Conservation (phyloP, 2,113 vertebrate genomes). For the Platysternon megacephalum region DNA sequence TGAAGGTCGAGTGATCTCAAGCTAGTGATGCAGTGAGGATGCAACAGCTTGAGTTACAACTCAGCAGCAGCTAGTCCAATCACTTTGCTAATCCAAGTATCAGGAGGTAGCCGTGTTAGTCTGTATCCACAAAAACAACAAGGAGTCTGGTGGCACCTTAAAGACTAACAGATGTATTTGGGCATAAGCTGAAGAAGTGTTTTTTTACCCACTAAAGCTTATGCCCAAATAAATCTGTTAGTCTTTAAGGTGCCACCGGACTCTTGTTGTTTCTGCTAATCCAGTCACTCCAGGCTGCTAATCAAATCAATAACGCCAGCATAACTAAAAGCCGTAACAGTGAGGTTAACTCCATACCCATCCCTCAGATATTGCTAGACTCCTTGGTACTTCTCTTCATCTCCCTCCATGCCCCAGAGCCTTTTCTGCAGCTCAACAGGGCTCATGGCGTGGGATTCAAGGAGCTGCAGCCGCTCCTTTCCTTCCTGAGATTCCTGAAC, state of each 20-base stretch:
- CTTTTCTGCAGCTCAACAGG: neutral
- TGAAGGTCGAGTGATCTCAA: neutral
- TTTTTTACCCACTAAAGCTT: too few species aligned
- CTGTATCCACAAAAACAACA: too few species aligned
- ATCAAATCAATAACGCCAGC: neutral
- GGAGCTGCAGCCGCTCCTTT: neutral
- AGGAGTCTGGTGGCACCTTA: too few species aligned
- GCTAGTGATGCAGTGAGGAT: neutral
- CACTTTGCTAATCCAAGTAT: too few species aligned
- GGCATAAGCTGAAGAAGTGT: too few species aligned
- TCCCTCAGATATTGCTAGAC: neutral
- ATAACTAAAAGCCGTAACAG: neutral
- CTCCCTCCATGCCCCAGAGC: neutral
- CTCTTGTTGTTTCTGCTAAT: too few species aligned
- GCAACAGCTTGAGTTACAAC: too few species aligned
- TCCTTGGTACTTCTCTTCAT: neutral
- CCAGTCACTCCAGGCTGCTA: neutral
- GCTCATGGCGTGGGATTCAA: neutral
- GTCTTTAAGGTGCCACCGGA: too few species aligned
- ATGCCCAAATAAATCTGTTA: too few species aligned
- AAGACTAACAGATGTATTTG: too few species aligned
- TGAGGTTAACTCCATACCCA: neutral
- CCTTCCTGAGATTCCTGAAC: neutral
- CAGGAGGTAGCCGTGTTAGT: too few species aligned
- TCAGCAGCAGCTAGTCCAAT: too few species aligned